Evolutionary conservation across 2,888 invertebrate genomes (phyloP), one percentile per base, ranked within the genome.

Genomic region (Macaria notata): DNA sequence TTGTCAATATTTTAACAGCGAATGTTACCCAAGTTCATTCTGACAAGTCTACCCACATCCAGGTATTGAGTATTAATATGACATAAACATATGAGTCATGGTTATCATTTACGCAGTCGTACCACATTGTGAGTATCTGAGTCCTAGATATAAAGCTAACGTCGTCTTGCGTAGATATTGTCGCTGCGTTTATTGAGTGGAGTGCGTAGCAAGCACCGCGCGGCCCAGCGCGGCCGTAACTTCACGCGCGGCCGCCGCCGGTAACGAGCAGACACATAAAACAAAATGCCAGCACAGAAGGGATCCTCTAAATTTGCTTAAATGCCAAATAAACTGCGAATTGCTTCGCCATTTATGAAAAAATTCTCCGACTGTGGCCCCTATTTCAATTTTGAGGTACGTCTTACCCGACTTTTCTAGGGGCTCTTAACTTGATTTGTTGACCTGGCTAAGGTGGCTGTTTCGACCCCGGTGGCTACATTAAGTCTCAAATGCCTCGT

Each of bases 261-360:
- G 88, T 91, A 91, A 91, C 90, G 89, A 91, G 90, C 84, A 76
- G 77, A 80, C 84, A 81, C 88, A 89, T 90, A 90, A 90, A 90
- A 89, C 87, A 88, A 90, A 90, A 91, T 90, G 88, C 89, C 89
- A 88, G 84, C 81, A 75, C 76, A 79, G 79, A 78, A 81, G 85
- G 86, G 84, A 84, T 86, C 84, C 84, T 84, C 84, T 83, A 84
- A 87, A 88, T 87, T 87, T 82, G 86, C 87, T 86, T 88, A 87
- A 88, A 88, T 88, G 88, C 88, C 87, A 87, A 86, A 87, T 87
- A 90, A 88, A 87, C 88, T 87, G 88, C 78, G 84, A 89, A 91
- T 88, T 81, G 84, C 83, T 86, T 77, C 83, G 84, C 82, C 86
- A 84, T 89, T 89, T 89, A 84, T 83, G 81, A 83, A 83, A 83